Evolutionary conservation across 2,888 invertebrate species (phyloP), one percentile per base, ranked within the genome.

Genomic region (Phanerotoma sp.): DNA sequence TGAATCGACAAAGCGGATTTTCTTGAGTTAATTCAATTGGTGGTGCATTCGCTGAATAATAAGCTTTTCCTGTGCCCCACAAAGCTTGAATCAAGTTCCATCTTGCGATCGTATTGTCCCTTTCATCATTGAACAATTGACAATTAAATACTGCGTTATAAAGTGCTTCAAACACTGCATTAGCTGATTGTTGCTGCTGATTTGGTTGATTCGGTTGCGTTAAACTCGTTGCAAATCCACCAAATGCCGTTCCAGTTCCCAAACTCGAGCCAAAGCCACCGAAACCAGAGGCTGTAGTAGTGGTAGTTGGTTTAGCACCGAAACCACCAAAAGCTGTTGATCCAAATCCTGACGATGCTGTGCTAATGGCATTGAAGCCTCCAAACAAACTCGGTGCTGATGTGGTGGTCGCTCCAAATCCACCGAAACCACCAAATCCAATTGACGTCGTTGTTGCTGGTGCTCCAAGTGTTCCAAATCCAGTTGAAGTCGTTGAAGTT

Each of bases 71-170:
- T 11, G 85, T 86, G 15, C 93, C 93, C 90, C 91, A 91, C 59
- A 88, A 84, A 0, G 92, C 91, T 78, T 97, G 96, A 45, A 98
- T 80, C 68, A 95, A 88, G 77, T 99, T 99, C 90, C 96, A 96
- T 72, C 92, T 91, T 3, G 94, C 93, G 25, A 99, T 82, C 22
- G 95, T 89, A 56, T 88, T 88, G 74, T 99, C 98, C 30, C 97
- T 82, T 73, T 99, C 98, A 75, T 99, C 98, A 13, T 94, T 94
- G 74, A 91, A 98, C 45, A 97, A 84, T 47, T 86, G 86, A 58
- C 88, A 89, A 70, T 88, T 88, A 64, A 88, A 86, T 2, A 91
- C 86, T 0, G 90, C 87, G 56, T 87, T 86, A 7, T 86, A 84
- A 38, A 91, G 80, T 0, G 87, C 86, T 68, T 89, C 89, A 32